phyloP scores from a whole-genome alignment of 1,140 invertebrate genomes.

The Diplogasteroides magnus region DNA sequence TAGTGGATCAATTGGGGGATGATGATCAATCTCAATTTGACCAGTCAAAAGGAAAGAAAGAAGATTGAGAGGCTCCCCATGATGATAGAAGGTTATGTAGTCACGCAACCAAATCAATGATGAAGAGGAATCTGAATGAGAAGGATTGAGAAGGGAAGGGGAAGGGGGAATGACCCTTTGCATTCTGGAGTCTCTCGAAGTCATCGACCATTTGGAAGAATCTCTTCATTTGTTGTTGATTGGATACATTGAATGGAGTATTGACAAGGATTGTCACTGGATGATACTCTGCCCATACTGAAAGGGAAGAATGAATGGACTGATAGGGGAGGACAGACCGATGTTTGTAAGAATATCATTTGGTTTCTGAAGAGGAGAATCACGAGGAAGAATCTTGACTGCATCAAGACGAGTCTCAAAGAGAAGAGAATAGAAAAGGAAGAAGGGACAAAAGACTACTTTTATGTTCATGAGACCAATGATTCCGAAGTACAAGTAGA shows the following conservation, averaged over 20 bases:
- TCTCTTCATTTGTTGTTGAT: constrained; percentile 24
- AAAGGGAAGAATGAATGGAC: constrained; percentile 14
- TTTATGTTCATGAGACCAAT: constrained; percentile 29
- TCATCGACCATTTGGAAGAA: constrained; percentile 45
- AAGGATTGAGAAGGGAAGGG: background rate
- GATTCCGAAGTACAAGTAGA: constrained; percentile 24
- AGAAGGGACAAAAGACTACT: constrained; percentile 9
- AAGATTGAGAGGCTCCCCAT: constrained; percentile 32
- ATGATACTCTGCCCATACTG: constrained; percentile 51
- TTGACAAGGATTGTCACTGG: constrained; percentile 51
- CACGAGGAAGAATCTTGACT: constrained; percentile 45
- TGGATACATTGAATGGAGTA: constrained; percentile 38
- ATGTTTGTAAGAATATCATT: constrained; percentile 38
- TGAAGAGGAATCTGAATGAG: background rate
- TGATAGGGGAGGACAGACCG: constrained; percentile 20
- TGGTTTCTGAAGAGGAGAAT: constrained; percentile 44
- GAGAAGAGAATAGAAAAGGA: background rate
- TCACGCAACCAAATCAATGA: constrained; percentile 47
- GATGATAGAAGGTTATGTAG: constrained; percentile 40
- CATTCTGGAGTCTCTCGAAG: constrained; percentile 40
- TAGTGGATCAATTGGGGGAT: no score
- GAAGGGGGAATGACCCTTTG: constrained; percentile 45
- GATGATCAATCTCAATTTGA: no score
- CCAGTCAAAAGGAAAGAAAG: constrained; percentile 8
- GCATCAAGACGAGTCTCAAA: constrained; percentile 39